These are phyloP conservation scores for Isurus oxyrinchus DNA, from an alignment of 2,113 vertebrate genomes.

Conservation along the genomic window DNA sequence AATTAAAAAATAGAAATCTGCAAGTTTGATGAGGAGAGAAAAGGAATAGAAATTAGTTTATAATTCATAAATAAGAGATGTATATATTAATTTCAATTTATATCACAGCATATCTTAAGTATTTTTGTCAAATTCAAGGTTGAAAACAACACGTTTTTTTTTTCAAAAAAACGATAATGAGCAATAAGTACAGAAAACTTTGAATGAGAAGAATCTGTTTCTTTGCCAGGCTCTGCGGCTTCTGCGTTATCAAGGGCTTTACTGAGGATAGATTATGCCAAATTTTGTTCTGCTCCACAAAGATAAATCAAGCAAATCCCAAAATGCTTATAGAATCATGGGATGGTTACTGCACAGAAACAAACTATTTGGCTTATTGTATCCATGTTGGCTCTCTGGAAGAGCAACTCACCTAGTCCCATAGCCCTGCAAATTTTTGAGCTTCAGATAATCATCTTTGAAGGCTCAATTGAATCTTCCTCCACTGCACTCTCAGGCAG, in stretches of 20 bases:
- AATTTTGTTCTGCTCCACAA: neutral
- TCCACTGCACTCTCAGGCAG: neutral
- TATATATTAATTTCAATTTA: neutral
- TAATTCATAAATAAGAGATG: neutral
- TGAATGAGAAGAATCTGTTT: neutral
- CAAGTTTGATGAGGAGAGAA: constrained; percentile 60
- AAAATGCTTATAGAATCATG: neutral
- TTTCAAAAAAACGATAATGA: neutral
- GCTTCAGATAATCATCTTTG: neutral
- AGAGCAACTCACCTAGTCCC: neutral
- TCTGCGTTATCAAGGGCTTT: neutral
- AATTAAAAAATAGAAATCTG: constrained; percentile 86
- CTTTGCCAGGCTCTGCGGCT: neutral
- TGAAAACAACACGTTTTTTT: neutral
- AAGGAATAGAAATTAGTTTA: constrained; percentile 41
- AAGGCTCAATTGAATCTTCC: neutral
- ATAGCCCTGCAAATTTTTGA: neutral
- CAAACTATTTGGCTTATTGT: neutral
- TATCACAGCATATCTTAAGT: neutral
- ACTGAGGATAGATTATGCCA: neutral
- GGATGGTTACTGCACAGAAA: neutral
- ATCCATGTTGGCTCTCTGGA: neutral
- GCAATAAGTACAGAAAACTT: neutral
- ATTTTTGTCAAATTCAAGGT: neutral
- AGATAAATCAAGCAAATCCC: neutral